phyloP scores from a whole-genome alignment of 2,797 vertebrate genomes.

The Uromys caudimaculatus region DNA sequence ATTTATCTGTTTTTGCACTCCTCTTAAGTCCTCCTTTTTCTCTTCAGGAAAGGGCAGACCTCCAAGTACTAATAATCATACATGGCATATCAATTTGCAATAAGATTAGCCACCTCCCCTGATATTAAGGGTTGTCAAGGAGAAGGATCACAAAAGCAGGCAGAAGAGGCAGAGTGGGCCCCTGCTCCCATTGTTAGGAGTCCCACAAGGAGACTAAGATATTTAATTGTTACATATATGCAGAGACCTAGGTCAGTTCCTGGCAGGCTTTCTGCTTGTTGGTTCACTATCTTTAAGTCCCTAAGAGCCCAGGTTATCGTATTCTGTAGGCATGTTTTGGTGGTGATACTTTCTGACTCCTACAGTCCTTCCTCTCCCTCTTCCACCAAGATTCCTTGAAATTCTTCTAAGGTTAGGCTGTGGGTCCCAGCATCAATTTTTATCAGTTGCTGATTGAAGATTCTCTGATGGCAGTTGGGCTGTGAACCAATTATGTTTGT shows the following conservation, averaged over 20 bases:
- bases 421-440: neutral
- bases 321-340: neutral
- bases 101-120: neutral
- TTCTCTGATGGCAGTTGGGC: neutral
- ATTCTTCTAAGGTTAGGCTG: neutral
- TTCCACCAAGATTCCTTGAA: neutral
- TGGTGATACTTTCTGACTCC: neutral
- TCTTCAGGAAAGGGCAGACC: neutral
- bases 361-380: neutral
- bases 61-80: neutral
- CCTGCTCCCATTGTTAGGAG: neutral
- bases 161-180: neutral
- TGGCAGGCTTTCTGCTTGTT: neutral
- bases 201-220: neutral
- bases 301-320: neutral
- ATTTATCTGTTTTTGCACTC: neutral
- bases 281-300: neutral
- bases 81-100: neutral
- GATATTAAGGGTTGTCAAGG: neutral
- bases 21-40: neutral
- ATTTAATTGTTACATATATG: neutral
- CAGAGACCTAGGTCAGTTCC: neutral
- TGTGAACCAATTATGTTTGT: neutral
- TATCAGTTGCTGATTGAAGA: neutral
- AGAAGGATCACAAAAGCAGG: neutral